Evolutionary conservation across 2,888 invertebrate species (phyloP), one percentile per base, ranked within the genome.

Genomic region (Hemistola chrysoprasaria): DNA sequence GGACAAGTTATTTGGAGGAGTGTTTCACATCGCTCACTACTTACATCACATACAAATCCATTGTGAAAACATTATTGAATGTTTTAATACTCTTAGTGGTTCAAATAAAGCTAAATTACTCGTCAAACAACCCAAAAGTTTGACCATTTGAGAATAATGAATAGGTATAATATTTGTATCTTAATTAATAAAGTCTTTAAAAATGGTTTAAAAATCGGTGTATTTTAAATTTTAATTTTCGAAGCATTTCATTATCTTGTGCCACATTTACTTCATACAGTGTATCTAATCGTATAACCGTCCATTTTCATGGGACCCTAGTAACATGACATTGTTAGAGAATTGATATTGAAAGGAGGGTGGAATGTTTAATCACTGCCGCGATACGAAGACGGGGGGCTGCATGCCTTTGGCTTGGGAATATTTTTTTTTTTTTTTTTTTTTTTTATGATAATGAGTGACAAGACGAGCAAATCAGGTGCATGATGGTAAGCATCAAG

Each of bases 361-460:
- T 64, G 80, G 81, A 82, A 82, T 83, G 80, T 82, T 77, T 82
- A 79, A 83, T 85, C 79, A 84, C 75, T 70, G 72, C 66, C 72
- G 76, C 77, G 76, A 74, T 73, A 66, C 71, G 38, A 56, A 62
- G 64, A 62, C 63, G 47, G 53, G 27, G 39, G 53, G 53, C 57
- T 56, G 56, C 50, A 53, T 16, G 16, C 4, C 16, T 16, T 23
- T 2, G 24, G 24, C 29, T 30, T 34, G 26, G 11, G 30, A 22
- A 11, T n/a, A n/a, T n/a, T n/a, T n/a, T n/a, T n/a, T n/a, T n/a
- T n/a, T n/a, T n/a, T n/a, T n/a, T n/a, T n/a, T n/a, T n/a, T n/a
- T n/a, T n/a, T n/a, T n/a, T n/a, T n/a, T n/a, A n/a, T n/a, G n/a
- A n/a, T n/a, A n/a, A n/a, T n/a, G n/a, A n/a, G n/a, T n/a, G n/a